phyloP scores from a whole-genome alignment of 1,140 invertebrate genomes.

The Bombus soroeensis region DNA sequence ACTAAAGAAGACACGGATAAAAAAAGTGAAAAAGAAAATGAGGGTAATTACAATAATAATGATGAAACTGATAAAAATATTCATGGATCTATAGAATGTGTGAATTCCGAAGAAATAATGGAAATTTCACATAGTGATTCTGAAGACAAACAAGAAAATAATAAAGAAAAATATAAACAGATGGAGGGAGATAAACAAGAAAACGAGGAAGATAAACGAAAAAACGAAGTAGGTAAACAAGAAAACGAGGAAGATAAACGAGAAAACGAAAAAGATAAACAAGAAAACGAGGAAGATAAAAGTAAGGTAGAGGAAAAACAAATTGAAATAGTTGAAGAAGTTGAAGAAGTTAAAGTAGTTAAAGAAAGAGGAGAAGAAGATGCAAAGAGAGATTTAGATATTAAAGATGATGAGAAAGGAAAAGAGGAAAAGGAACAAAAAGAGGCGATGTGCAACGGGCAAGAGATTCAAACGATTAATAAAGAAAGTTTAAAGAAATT shows the following conservation, averaged over 20 bases:
- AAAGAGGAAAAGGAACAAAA: not conserved
- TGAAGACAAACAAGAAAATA: not conserved
- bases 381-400: not conserved
- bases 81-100: not conserved
- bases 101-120: not conserved
- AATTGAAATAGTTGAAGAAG: no score
- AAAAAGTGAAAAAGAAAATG: not conserved
- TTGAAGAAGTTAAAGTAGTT: no score
- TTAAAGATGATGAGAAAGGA: conserved; percentile 4
- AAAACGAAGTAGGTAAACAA: not conserved
- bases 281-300: no score
- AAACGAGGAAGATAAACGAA: not conserved
- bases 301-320: no score
- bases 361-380: not conserved
- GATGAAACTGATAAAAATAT: not conserved
- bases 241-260: no score
- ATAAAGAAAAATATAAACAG: conserved; percentile 12
- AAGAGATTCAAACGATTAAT: not conserved
- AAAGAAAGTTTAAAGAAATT: not conserved
- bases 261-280: no score
- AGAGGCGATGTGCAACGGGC: no score
- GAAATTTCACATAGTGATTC: not conserved
- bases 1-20: not conserved
- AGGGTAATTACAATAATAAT: not conserved
- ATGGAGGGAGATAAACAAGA: conserved; percentile 26